A percentile compares a stretch with the other conserved stretches of the same genome.
Conservation (phyloP, 2,113 vertebrate genomes). For the Gulo gulo region DNA sequence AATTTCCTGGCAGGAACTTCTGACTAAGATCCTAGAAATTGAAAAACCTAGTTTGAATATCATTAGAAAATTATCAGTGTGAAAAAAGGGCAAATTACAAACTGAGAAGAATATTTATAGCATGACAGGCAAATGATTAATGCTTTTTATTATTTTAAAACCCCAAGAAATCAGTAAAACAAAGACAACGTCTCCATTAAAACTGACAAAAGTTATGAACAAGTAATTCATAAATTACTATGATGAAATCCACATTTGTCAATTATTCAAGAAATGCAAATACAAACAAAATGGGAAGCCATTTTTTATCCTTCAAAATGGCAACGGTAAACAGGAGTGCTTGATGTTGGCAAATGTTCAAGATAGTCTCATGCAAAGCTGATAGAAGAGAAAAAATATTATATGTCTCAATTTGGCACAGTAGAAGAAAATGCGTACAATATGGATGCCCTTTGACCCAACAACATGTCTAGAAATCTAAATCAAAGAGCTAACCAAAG, state of each 20-base stretch:
- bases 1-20: conserved; percentile 8
- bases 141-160: conserved; percentile 19
- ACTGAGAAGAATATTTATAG: background rate
- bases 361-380: background rate
- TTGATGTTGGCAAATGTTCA: background rate
- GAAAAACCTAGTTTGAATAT: background rate
- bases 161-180: background rate
- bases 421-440: background rate
- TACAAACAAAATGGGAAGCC: background rate
- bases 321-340: background rate
- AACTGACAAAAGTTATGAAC: background rate
- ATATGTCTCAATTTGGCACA: background rate
- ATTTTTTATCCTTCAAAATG: background rate
- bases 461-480: background rate
- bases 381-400: background rate
- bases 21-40: background rate
- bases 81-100: conserved; percentile 17
- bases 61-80: conserved; percentile 30
- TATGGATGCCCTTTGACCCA: background rate
- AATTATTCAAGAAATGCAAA: conserved; percentile 2
- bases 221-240: conserved; percentile 2
- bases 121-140: background rate
- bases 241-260: background rate
- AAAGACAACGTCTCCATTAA: background rate
- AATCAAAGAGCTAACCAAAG: background rate